phyloP scores from a whole-genome alignment of 2,113 vertebrate genomes.

The Sterna hirundo region DNA sequence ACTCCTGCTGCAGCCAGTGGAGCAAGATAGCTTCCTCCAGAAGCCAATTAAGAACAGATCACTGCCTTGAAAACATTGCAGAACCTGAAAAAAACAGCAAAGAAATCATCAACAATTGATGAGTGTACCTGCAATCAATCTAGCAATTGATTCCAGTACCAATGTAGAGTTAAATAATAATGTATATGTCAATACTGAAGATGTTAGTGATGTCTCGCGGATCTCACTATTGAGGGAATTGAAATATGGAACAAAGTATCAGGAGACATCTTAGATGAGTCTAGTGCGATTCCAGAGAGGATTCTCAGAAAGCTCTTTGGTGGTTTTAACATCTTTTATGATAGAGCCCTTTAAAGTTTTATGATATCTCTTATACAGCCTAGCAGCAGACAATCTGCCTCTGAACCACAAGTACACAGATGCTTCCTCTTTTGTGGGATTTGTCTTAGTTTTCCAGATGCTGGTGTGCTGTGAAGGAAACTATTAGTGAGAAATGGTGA shows the following conservation, averaged over 20 bases:
- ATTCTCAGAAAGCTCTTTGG: background rate
- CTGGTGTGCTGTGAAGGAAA: background rate
- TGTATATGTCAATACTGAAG: background rate
- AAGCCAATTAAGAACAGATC: conserved; percentile 12
- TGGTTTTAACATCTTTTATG: background rate
- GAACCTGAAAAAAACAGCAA: background rate
- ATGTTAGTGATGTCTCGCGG: background rate
- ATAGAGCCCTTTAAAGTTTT: conserved; percentile 6
- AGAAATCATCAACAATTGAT: background rate
- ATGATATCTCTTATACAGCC: background rate
- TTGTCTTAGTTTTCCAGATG: background rate
- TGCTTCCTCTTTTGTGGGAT: background rate
- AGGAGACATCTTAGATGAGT: background rate
- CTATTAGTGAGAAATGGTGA: background rate
- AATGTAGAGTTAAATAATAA: background rate
- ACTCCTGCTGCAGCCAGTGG: background rate
- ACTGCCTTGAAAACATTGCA: background rate
- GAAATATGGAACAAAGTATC: background rate
- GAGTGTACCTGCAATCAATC: background rate
- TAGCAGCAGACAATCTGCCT: background rate
- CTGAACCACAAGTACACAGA: background rate
- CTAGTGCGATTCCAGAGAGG: background rate
- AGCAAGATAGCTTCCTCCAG: background rate
- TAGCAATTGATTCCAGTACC: background rate
- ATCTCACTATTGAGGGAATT: background rate